These are phyloP conservation scores for Cavia porcellus DNA, from an alignment of 2,113 vertebrate genomes.

Conservation along the genomic window DNA sequence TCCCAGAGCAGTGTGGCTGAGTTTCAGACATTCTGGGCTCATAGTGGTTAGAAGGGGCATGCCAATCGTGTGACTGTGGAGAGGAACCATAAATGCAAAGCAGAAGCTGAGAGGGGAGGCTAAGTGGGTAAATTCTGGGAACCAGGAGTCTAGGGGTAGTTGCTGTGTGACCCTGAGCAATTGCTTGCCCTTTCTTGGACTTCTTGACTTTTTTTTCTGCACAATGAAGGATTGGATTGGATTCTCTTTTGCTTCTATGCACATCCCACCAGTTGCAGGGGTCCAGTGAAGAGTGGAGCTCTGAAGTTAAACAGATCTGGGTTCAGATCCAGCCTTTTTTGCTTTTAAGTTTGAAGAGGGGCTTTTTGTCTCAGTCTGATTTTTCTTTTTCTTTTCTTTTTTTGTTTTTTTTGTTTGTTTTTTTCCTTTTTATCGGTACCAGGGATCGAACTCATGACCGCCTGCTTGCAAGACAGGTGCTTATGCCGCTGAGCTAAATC, in stretches of 20 bases:
- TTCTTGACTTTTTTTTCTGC: neutral
- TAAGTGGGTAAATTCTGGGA: neutral
- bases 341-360: neutral
- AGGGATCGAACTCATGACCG: too few species aligned
- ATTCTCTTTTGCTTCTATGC: neutral
- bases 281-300: neutral
- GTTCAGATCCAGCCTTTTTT: neutral
- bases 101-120: neutral
- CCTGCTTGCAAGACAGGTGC: too few species aligned
- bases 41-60: neutral
- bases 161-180: conserved; percentile 7
- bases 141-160: neutral
- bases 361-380: neutral
- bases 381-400: neutral
- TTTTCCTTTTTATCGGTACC: too few species aligned
- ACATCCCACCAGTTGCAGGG: neutral
- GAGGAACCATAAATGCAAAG: neutral
- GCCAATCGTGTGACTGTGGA: neutral
- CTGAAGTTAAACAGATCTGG: neutral
- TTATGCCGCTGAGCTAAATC: too few species aligned
- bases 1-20: neutral
- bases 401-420: too few species aligned
- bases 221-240: neutral
- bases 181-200: neutral
- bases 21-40: neutral